Base-by-base conservation (phyloP, 2,888 invertebrate species). In the Chaitophorus viminalis region DNA sequence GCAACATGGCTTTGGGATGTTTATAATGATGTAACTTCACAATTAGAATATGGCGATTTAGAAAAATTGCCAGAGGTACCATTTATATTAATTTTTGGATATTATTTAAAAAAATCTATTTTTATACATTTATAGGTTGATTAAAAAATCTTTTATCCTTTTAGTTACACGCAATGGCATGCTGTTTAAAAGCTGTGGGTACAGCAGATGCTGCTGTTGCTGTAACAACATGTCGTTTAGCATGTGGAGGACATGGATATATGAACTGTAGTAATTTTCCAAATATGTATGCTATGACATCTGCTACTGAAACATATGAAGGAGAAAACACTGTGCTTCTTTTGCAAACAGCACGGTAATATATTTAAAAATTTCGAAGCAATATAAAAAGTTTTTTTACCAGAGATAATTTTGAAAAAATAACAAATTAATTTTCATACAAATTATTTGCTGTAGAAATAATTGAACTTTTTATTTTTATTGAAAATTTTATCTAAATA, bases 201-300 rank as follows among this genome's bases (percentile, higher is more conserved):
- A 95, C 97, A 4, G 93, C 94, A 4, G 95, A 96, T 91, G 94
- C 95, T 60, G 93, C 96, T 0, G 92, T 92, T 86, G 95, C 95
- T 75, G 94, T 98, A 60, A 98, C 99, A 92, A 94, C 94, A 18
- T 95, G 97, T 90, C 94, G 99, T n/a, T 93, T 97, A 89, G 93
- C 98, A 25, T 99, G 99, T 92, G 99, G 99, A 82, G 99, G 99
- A 0, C 99, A 99, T 92, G 99, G 99, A 9, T 99, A 96, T 92
- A 96, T 97, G 95, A 94, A 95, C 84, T 93, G 95, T 84, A 96
- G 97, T 89, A 97, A 95, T 91, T 93, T 99, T 89, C 98, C 98
- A 29, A 93, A 94, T 86, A 95, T 95, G 6, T 98, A 97, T 91
- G 95, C 96, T 3, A 93, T 95, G 90, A 94, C 95, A 74, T 96